Conservation (phyloP, 2,888 invertebrate species). For the Tetranychus piercei region DNA sequence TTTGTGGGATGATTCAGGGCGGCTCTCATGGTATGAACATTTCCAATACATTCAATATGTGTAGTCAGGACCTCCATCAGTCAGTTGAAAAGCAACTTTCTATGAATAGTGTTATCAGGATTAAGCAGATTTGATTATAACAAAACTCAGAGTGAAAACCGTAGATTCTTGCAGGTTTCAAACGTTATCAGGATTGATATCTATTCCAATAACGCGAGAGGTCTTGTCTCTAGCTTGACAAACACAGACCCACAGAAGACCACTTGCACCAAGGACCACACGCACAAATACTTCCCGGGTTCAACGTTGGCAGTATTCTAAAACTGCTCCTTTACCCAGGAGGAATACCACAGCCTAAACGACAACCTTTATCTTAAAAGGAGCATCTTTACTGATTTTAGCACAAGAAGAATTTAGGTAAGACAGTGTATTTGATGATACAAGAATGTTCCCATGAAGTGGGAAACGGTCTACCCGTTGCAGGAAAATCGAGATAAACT, state of each 20-base stretch:
- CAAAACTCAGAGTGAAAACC: slow-evolving; percentile 82
- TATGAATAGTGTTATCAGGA: slow-evolving; percentile 52
- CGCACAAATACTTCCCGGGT: slow-evolving; percentile 60
- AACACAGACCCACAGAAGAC: slow-evolving; percentile 66
- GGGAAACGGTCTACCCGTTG: slow-evolving; percentile 58
- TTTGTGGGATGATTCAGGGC: slow-evolving; percentile 77
- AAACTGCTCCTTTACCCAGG: slow-evolving; percentile 87
- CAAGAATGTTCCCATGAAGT: slow-evolving; percentile 96
- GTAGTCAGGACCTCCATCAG: slow-evolving; percentile 88
- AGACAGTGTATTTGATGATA: slow-evolving; percentile 82
- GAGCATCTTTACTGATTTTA: slow-evolving; percentile 61
- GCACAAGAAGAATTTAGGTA: slow-evolving; percentile 79
- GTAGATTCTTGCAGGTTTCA: slow-evolving; percentile 59
- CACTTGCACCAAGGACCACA: slow-evolving; percentile 87
- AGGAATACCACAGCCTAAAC: slow-evolving; percentile 78
- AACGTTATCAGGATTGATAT: slow-evolving; percentile 67
- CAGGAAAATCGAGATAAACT: slow-evolving; percentile 63
- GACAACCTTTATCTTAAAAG: slow-evolving; percentile 66
- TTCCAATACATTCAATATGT: slow-evolving; percentile 98
- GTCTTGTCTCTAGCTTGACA: slow-evolving; percentile 72
- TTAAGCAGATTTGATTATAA: slow-evolving; percentile 76
- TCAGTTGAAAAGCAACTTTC: slow-evolving; percentile 70
- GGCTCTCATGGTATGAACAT: slow-evolving; percentile 44
- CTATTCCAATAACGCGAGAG: slow-evolving; percentile 65
- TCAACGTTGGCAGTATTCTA: slow-evolving; percentile 86